Evolutionary conservation across 92 coral and sea anemone species (phyloP).

Genomic region (Epizoanthus stellaris): DNA sequence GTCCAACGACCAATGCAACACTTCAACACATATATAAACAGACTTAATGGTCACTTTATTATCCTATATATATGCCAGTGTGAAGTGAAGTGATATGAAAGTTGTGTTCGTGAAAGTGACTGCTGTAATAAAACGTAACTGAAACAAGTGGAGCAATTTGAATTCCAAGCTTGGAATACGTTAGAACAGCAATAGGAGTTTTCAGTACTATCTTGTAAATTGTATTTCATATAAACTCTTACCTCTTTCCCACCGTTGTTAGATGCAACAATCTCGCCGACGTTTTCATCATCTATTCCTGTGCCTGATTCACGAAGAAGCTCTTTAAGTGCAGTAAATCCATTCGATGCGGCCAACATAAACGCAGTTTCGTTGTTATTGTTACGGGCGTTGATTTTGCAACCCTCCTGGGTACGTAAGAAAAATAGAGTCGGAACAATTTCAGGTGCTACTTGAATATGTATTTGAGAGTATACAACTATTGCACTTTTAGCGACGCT

Average conservation of each 20-base stretch:
- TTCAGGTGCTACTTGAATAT: too few relatives aligned
- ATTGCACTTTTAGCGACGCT: too few relatives aligned
- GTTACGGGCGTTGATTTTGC: conserved; percentile 7
- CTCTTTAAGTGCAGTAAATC: conserved; percentile 11
- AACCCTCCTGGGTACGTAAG: conserved; percentile 2
- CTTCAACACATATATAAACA: neutral
- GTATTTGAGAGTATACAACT: too few relatives aligned
- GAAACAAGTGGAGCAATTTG: neutral
- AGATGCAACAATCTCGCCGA: neutral
- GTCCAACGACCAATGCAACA: too few relatives aligned
- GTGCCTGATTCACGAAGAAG: neutral
- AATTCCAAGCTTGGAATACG: neutral
- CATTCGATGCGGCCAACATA: conserved; percentile 11
- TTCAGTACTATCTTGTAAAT: too few relatives aligned
- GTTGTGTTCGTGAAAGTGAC: neutral
- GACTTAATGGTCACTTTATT: neutral
- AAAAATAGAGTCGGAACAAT: neutral
- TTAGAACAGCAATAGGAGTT: neutral
- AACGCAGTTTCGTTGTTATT: conserved; percentile 18
- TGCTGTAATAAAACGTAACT: neutral
- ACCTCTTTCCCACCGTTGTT: neutral
- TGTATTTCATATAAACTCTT: neutral
- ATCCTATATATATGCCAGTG: neutral
- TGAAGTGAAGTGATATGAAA: neutral
- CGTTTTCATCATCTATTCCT: neutral